A percentile compares a stretch with the other conserved stretches of the same genome.
Conservation (phyloP, 2,113 vertebrate species). For the Ibidorhyncha struthersii region DNA sequence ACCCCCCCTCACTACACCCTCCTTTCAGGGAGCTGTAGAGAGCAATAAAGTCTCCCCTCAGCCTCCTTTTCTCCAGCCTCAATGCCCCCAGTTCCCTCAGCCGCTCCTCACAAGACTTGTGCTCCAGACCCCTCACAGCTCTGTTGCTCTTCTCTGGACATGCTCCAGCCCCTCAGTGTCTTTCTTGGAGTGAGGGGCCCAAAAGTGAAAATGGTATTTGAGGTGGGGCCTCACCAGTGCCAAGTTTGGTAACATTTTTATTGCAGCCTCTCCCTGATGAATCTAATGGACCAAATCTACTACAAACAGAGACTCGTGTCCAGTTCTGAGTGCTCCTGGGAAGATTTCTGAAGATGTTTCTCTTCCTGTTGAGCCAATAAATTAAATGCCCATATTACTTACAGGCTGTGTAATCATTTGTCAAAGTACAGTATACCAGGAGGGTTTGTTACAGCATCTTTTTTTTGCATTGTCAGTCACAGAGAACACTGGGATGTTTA, state of each 20-base stretch:
- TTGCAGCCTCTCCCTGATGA: neutral
- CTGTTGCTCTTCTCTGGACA: too few relatives aligned
- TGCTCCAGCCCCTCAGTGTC: too few relatives aligned
- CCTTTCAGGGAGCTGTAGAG: too few relatives aligned
- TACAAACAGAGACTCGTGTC: neutral
- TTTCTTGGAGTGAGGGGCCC: too few relatives aligned
- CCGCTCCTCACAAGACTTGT: too few relatives aligned
- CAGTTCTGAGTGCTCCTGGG: neutral
- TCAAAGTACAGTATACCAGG: neutral
- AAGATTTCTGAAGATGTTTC: neutral
- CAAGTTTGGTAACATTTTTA: neutral
- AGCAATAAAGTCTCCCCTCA: too few relatives aligned
- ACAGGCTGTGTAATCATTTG: neutral
- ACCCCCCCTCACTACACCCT: too few relatives aligned
- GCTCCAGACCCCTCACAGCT: too few relatives aligned
- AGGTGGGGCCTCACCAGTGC: too few relatives aligned
- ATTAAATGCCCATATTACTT: neutral
- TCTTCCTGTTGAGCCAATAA: neutral
- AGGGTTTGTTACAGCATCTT: neutral
- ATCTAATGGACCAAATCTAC: neutral
- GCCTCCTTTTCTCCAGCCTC: too few relatives aligned
- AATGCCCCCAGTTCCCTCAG: too few relatives aligned
- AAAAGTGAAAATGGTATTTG: too few relatives aligned
- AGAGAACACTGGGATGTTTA: neutral
- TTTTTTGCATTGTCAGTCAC: neutral